These are phyloP conservation scores for Caenorhabditis sp. DNA, from an alignment of 2,888 invertebrate genomes.

Conservation along the genomic window DNA sequence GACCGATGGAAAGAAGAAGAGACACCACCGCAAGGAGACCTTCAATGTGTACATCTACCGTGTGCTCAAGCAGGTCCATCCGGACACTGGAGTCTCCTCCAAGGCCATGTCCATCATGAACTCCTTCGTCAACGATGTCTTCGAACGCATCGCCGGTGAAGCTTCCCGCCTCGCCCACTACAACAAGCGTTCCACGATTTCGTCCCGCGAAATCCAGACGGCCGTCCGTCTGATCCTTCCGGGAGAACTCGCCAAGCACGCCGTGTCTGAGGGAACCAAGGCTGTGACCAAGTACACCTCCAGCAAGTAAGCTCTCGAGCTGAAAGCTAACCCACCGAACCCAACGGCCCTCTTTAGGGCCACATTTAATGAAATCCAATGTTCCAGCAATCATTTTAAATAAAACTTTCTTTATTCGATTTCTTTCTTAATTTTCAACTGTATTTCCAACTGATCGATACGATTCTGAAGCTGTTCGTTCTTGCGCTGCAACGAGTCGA, in stretches of 20 bases:
- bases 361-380: conserved; percentile 58
- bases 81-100: conserved; percentile 87
- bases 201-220: conserved; percentile 88
- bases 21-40: conserved; percentile 77
- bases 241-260: conserved; percentile 70
- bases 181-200: conserved; percentile 87
- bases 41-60: conserved; percentile 86
- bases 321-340: conserved; percentile 58
- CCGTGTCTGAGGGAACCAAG: conserved; percentile 67
- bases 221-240: conserved; percentile 71
- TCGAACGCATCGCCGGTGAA: conserved; percentile 87
- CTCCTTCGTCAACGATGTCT: conserved; percentile 89
- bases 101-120: conserved; percentile 90
- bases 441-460: no score
- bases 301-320: conserved; percentile 38
- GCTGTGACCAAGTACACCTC: conserved; percentile 41
- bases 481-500: no score
- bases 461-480: no score
- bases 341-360: conserved; percentile 80
- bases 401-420: no score
- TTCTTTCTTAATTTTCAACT: no score
- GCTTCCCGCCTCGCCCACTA: conserved; percentile 86
- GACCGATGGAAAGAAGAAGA: conserved; percentile 77
- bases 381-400: no score
- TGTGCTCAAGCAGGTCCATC: conserved; percentile 86